Evolutionary conservation across 30 jellyfish, hydroid and myxozoan genomes (phyloP).

Genomic region (Pelagia noctiluca): DNA sequence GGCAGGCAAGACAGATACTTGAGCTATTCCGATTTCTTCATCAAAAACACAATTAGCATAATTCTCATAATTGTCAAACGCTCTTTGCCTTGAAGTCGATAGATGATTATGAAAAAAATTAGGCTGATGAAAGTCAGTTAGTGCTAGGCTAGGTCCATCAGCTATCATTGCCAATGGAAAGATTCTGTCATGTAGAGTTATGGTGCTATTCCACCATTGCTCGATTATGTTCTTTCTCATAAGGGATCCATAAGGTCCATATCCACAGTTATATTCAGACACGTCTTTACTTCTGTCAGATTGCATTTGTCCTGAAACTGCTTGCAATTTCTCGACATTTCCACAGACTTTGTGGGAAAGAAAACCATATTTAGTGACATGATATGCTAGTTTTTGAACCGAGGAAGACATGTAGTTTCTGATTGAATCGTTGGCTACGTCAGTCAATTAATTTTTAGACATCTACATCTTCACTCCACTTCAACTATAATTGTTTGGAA

Average conservation of each 20-base stretch:
- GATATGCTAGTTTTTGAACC: constrained; percentile 24
- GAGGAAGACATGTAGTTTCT: constrained; percentile 20
- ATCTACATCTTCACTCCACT: too few species aligned
- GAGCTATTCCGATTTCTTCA: constrained; percentile 60
- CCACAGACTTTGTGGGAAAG: neutral
- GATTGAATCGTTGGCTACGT: too few species aligned
- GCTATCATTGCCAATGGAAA: constrained; percentile 24
- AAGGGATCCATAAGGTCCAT: constrained; percentile 60
- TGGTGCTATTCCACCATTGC: constrained; percentile 58
- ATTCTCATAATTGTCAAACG: neutral
- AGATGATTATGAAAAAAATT: neutral
- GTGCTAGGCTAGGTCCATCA: neutral
- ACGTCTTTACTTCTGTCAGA: neutral
- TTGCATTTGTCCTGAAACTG: too few species aligned
- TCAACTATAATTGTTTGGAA: too few species aligned
- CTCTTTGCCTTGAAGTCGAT: constrained; percentile 9
- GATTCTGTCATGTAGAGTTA: constrained; percentile 42
- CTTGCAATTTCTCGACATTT: neutral
- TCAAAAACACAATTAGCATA: neutral
- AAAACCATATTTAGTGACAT: constrained; percentile 52
- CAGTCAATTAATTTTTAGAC: too few species aligned
- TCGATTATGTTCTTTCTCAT: constrained; percentile 48
- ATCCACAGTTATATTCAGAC: neutral
- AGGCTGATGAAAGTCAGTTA: neutral
- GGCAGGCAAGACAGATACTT: constrained; percentile 12